These are phyloP conservation scores for Drosophila gaucha DNA, from an alignment of 2,888 invertebrate species.

Conservation along the genomic window DNA sequence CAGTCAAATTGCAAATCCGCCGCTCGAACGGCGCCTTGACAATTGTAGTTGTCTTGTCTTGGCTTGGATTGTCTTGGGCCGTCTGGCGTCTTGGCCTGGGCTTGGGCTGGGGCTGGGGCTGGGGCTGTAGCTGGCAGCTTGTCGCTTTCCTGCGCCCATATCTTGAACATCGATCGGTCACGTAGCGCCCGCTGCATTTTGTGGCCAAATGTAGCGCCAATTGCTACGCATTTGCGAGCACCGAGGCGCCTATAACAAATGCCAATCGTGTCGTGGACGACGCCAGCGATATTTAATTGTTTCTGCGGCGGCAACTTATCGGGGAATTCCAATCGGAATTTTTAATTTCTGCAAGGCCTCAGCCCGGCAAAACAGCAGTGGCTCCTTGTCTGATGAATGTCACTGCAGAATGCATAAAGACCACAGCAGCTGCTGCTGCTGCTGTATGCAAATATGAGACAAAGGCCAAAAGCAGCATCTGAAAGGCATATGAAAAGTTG, in stretches of 20 bases:
- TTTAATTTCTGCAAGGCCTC: slow-evolving; percentile 78
- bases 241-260: slow-evolving; percentile 79
- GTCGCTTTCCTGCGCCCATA: slow-evolving; percentile 65
- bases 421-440: slow-evolving; percentile 17
- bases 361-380: slow-evolving; percentile 20
- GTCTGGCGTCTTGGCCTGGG: slow-evolving; percentile 25
- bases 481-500: slow-evolving; percentile 76
- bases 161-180: slow-evolving; percentile 73
- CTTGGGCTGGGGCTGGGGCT: slow-evolving; percentile 4
- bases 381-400: slow-evolving; percentile 80
- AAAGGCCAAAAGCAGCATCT: slow-evolving; percentile 61
- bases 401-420: slow-evolving; percentile 60
- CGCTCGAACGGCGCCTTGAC: slow-evolving; percentile 71
- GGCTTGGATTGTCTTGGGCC: slow-evolving; percentile 41
- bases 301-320: slow-evolving; percentile 78
- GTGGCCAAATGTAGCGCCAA: slow-evolving; percentile 81
- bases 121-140: slow-evolving; percentile 41
- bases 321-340: slow-evolving; percentile 83
- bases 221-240: slow-evolving; percentile 79
- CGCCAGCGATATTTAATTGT: slow-evolving; percentile 84
- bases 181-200: slow-evolving; percentile 74
- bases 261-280: slow-evolving; percentile 80
- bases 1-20: slow-evolving; percentile 82
- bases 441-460: slow-evolving; percentile 74
- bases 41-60: slow-evolving; percentile 65